Base-by-base conservation (phyloP, 1,140 invertebrate genomes). In the Drosophila paulistorum region DNA sequence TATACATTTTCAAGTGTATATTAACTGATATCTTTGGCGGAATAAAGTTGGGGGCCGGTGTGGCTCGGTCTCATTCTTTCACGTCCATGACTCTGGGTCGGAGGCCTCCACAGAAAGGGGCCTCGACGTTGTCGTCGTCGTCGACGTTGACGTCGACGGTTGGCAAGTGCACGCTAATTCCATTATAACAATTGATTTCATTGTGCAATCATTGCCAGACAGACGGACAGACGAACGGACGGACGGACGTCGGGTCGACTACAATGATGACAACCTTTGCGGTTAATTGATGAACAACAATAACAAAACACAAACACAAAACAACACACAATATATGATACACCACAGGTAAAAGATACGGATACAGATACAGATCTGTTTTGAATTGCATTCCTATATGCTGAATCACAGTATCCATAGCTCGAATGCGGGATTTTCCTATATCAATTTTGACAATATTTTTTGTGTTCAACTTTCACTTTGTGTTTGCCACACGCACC, bases 181-280 rank as follows among this genome's bases (percentile, higher is more conserved):
- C 85, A 89, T 89, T 89, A 89, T 83, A 90, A 90, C 85, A 89
- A 90, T 89, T 89, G 84, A 90, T 89, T 89, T 77, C 85, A 90
- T 89, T 89, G 84, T 89, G 85, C 79, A 87, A 87, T 87, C 84
- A 83, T 89, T 89, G 83, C 83, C 84, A 84, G 69, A 30, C 30
- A 30, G 26, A 30, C 26, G 4, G 30, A 30, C 6, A 0, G 30
- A 30, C 80, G 89, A 69, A 64, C 55, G 64, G 30, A 30, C 6
- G 6, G 30, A 30, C 80, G 89, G 71, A 64, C 55, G 64, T 42
- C 66, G 81, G 77, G 84, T 69, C 65, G 59, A 62, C 57, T 65
- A 70, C 65, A 79, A 71, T 77, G 77, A 82, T 45, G 54, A 60
- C 77, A 74, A 67, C 58, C 17, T 68, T 68, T 79, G 83, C 73